Base-by-base conservation (phyloP, 2,113 vertebrate genomes). In the Barbus barbus region DNA sequence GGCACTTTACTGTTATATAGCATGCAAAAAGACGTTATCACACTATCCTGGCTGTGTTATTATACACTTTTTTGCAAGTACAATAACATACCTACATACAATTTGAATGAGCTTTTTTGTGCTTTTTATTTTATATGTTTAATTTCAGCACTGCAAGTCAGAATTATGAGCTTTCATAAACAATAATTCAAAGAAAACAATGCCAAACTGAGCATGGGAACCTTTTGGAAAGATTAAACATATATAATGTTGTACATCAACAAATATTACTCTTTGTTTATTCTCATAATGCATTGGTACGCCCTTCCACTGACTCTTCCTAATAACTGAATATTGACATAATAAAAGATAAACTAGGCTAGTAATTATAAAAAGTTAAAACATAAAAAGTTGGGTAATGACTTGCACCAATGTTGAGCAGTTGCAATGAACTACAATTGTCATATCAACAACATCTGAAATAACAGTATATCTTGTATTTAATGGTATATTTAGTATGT, bases 321-420 rank as follows among this genome's bases (percentile, higher is more conserved):
- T 77, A 22, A 38, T 77, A 22, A 38, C 31, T 38, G 18, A 8
- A 38, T 78, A 78, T 60, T 60, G 75, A 78, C 75, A 78, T 36
- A 33, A 26, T 48, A 75, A 26, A 77, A 77, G 1, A 53, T 78
- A 3, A 24, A 60, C 53, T 78, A 60, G 18, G 31, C 31, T 60
- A 24, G 76, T 60, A 58, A 78, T 58, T 60, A 60, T n/a, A n/a
- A n/a, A n/a, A n/a, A n/a, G n/a, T n/a, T n/a, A n/a, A n/a, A n/a
- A n/a, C n/a, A n/a, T n/a, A n/a, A n/a, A n/a, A n/a, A n/a, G n/a
- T n/a, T n/a, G n/a, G n/a, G n/a, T n/a, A 76, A 76, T 41, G 1
- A 46, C 13, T 13, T 46, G 44, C 12, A 46, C 11, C 44, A 46
- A 46, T 46, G 11, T 2, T 44, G 2, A 46, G 26, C 28, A 46